These are phyloP conservation scores for Lampris incognitus DNA, from an alignment of 2,113 vertebrate species.

Conservation along the genomic window DNA sequence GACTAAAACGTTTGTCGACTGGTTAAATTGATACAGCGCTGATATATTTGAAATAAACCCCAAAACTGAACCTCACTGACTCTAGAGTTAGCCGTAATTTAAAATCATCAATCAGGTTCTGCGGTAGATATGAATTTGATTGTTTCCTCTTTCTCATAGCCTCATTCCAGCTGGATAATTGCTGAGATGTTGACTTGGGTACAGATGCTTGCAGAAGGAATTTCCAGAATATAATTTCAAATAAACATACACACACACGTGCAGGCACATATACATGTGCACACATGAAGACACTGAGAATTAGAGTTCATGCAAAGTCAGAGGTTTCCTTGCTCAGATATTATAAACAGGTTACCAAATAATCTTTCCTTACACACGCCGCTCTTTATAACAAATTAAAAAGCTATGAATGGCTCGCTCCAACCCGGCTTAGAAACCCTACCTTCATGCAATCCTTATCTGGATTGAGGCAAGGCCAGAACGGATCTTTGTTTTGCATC, in stretches of 20 bases:
- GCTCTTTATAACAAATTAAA: too few relatives aligned
- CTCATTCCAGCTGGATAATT: too few relatives aligned
- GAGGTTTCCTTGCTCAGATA: slow-evolving; percentile 7
- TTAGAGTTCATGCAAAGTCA: not conserved
- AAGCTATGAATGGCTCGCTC: too few relatives aligned
- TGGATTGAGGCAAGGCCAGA: not conserved
- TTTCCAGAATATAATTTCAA: not conserved
- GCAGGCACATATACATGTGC: slow-evolving; percentile 1
- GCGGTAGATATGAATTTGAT: too few relatives aligned
- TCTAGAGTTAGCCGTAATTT: too few relatives aligned
- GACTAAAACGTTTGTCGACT: too few relatives aligned
- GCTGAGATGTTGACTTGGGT: too few relatives aligned
- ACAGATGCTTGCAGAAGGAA: too few relatives aligned
- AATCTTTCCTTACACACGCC: too few relatives aligned
- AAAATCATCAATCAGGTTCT: too few relatives aligned
- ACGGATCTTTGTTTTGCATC: not conserved
- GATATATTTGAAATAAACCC: not conserved
- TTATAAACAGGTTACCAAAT: slow-evolving; percentile 2
- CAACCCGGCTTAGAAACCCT: not conserved
- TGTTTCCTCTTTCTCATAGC: too few relatives aligned
- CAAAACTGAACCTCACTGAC: not conserved
- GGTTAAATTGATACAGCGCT: not conserved
- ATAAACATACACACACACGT: not conserved
- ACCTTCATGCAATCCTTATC: slow-evolving; percentile 9
- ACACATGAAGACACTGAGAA: not conserved